phyloP scores from a whole-genome alignment of 2,113 vertebrate genomes.

The Toxostoma redivivum region DNA sequence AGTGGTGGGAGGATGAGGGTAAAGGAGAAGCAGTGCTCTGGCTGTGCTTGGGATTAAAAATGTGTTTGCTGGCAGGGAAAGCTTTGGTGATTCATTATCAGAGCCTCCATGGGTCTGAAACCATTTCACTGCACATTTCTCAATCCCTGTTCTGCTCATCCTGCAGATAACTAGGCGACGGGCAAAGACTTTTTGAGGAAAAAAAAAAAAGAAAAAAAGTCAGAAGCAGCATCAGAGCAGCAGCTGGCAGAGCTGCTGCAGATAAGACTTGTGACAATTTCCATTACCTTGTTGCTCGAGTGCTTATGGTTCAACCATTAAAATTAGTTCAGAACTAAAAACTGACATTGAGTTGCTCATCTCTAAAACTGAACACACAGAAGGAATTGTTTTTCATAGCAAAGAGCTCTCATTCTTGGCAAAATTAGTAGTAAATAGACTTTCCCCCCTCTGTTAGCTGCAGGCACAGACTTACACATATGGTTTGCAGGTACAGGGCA shows the following conservation, averaged over 20 bases:
- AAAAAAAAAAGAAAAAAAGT: background rate
- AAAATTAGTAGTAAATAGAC: background rate
- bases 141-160: background rate
- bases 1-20: accelerated
- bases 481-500: accelerated
- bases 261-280: background rate
- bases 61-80: background rate
- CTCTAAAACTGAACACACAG: background rate
- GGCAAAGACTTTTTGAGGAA: background rate
- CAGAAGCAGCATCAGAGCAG: background rate
- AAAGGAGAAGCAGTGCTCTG: background rate
- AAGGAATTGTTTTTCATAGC: background rate
- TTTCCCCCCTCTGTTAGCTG: background rate
- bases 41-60: background rate
- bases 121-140: slow-evolving; percentile 8
- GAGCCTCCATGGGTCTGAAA: slow-evolving; percentile 13
- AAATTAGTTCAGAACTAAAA: slow-evolving; percentile 16
- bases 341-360: background rate
- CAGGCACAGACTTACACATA: background rate
- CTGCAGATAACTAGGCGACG: background rate
- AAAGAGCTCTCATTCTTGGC: background rate
- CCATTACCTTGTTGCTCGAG: background rate
- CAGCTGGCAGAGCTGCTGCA: background rate
- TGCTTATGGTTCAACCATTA: background rate
- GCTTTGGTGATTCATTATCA: slow-evolving; percentile 24